These are phyloP conservation scores for Hipparchia sbordonii DNA, from an alignment of 2,888 invertebrate genomes.

Conservation along the genomic window DNA sequence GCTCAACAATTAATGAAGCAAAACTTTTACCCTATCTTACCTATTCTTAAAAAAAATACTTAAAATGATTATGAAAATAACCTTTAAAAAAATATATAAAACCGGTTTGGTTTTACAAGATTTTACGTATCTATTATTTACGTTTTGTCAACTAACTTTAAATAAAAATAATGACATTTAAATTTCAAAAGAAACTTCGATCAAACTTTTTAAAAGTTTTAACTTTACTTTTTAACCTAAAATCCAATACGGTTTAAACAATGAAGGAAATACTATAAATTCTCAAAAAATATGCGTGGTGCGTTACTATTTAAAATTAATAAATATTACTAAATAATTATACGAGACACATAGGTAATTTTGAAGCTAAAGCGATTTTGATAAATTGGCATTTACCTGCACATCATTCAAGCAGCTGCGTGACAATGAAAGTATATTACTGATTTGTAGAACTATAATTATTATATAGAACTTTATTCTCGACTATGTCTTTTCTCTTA, in stretches of 20 bases:
- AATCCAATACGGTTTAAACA: background rate
- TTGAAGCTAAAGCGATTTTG: constrained; percentile 12
- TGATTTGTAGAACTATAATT: constrained; percentile 30
- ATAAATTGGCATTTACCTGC: constrained; percentile 22
- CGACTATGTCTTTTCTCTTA: constrained; percentile 29
- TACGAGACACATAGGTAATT: constrained; percentile 1
- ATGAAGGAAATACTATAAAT: constrained; percentile 5
- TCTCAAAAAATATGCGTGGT: constrained; percentile 37
- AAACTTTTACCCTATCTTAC: background rate
- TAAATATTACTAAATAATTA: background rate
- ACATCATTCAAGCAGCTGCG: constrained; percentile 26
- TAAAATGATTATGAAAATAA: background rate
- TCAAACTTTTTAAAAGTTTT: constrained; percentile 39
- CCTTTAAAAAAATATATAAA: constrained; percentile 20
- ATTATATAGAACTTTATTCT: constrained; percentile 26
- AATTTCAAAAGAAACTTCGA: constrained; percentile 20
- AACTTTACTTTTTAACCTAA: constrained; percentile 10
- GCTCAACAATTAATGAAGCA: too few relatives aligned
- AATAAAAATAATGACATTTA: constrained; percentile 14
- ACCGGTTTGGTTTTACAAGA: constrained; percentile 5
- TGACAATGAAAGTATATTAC: constrained; percentile 24
- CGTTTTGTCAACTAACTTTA: background rate
- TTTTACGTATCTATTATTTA: too few relatives aligned
- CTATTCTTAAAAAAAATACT: background rate
- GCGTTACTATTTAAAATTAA: constrained; percentile 21